A percentile compares a stretch with the other conserved stretches of the same genome.
These are phyloP conservation scores for Abrostola tripartita DNA, from an alignment of 2,888 invertebrate genomes.

Conservation along the genomic window DNA sequence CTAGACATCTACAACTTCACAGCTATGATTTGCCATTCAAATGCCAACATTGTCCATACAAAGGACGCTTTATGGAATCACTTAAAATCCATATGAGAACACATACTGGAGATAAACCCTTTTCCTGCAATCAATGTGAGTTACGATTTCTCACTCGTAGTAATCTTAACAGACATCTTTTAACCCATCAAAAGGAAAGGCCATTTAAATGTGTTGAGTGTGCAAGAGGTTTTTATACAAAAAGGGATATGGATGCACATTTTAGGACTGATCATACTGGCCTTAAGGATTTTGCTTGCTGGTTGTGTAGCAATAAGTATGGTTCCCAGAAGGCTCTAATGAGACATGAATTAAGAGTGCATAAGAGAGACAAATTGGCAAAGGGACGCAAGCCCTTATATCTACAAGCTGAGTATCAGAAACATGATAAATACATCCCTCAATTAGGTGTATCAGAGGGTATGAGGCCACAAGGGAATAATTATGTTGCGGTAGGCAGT, in stretches of 20 bases:
- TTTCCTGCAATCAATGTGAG: conserved; percentile 72
- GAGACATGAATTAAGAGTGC: conserved; percentile 75
- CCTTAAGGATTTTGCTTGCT: conserved; percentile 70
- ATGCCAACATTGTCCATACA: conserved; percentile 72
- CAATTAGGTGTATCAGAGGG: not conserved
- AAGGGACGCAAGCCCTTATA: conserved; percentile 77
- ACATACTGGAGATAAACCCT: conserved; percentile 74
- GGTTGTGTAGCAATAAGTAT: conserved; percentile 73
- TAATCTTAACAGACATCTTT: conserved; percentile 74
- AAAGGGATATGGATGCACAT: conserved; percentile 71
- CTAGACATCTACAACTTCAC: conserved; percentile 69
- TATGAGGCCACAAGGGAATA: not conserved
- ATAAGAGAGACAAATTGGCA: conserved; percentile 75
- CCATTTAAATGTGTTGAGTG: conserved; percentile 73
- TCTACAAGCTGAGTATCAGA: conserved; percentile 69
- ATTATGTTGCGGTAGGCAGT: not conserved
- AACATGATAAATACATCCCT: conserved; percentile 18
- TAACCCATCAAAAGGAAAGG: conserved; percentile 71
- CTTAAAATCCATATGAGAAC: conserved; percentile 73
- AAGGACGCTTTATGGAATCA: conserved; percentile 71
- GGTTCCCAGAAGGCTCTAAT: conserved; percentile 72
- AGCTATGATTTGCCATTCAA: conserved; percentile 70
- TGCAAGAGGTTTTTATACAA: conserved; percentile 68
- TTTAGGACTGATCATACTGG: conserved; percentile 73
- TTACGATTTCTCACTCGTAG: conserved; percentile 71